These are phyloP conservation scores for Tetragnatha versicolor DNA, from an alignment of 1,140 invertebrate species.

Conservation along the genomic window DNA sequence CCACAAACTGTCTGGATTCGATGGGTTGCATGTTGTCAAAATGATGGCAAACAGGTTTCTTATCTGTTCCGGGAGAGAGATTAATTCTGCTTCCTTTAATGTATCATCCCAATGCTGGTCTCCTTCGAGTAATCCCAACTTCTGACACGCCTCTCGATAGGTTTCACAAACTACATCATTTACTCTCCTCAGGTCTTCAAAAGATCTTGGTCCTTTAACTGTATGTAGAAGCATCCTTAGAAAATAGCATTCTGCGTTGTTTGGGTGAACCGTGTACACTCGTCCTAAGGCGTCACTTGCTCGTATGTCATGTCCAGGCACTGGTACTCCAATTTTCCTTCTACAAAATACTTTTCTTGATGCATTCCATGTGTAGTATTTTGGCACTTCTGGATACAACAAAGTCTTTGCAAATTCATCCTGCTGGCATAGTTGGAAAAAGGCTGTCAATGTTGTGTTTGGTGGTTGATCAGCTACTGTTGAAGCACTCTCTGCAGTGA, in stretches of 20 bases:
- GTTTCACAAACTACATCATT: conserved; percentile 66
- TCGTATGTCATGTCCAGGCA: not conserved
- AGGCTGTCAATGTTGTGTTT: conserved; percentile 62
- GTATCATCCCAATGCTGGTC: conserved; percentile 60
- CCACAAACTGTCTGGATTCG: too few relatives aligned
- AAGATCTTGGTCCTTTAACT: conserved; percentile 63
- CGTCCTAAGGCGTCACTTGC: not conserved
- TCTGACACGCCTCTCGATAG: conserved; percentile 63
- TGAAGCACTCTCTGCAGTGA: not conserved
- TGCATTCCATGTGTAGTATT: too few relatives aligned
- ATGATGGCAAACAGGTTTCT: not conserved
- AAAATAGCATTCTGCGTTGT: conserved; percentile 21
- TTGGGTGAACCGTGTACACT: conserved; percentile 28
- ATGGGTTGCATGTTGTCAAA: not conserved
- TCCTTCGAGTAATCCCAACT: conserved; percentile 61
- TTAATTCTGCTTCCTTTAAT: conserved; percentile 59
- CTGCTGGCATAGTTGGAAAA: conserved; percentile 63
- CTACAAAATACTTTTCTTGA: not conserved
- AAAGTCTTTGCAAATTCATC: conserved; percentile 60
- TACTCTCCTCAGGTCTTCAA: conserved; percentile 62
- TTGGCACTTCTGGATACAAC: conserved; percentile 60
- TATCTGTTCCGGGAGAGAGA: not conserved
- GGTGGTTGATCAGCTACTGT: not conserved
- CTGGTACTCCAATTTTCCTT: not conserved
- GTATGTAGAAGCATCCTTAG: conserved; percentile 64